phyloP scores from a whole-genome alignment of 35 echinoderm and acorn worm genomes.

The Strongylocentrotus purpuratus region DNA sequence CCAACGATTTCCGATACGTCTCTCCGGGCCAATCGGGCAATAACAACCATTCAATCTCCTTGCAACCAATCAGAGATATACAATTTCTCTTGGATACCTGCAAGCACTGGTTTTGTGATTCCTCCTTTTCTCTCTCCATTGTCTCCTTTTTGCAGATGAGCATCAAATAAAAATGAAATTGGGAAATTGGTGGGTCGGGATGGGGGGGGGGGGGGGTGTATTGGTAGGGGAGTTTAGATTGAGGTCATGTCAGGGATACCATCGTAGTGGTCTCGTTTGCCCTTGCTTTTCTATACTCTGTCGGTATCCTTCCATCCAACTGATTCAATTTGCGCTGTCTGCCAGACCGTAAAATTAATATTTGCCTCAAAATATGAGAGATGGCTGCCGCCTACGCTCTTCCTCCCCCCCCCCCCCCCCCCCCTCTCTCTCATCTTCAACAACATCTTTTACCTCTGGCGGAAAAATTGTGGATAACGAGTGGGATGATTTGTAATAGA shows the following conservation, averaged over 20 bases:
- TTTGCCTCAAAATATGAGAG: too few species aligned
- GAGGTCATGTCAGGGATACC: neutral
- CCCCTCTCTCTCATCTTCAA: neutral
- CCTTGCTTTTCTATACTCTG: too few species aligned
- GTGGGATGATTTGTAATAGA: neutral
- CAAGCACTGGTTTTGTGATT: neutral
- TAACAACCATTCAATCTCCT: constrained; percentile 2
- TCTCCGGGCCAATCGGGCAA: neutral
- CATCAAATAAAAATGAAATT: neutral
- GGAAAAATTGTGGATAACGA: neutral
- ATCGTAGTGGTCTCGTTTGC: too few species aligned
- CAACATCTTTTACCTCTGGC: neutral
- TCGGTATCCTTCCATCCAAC: too few species aligned
- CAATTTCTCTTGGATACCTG: neutral
- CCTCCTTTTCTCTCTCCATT: neutral
- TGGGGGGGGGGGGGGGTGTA: neutral
- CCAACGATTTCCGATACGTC: constrained; percentile 9
- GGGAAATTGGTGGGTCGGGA: neutral
- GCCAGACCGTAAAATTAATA: too few species aligned
- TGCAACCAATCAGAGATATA: neutral
- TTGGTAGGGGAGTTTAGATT: neutral
- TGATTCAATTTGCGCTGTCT: too few species aligned
- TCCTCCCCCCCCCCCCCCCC: neutral
- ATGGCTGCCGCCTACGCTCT: too few species aligned
- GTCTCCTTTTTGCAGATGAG: neutral